phyloP scores from a whole-genome alignment of 1,140 invertebrate species.

The Aphaenogaster rudis region DNA sequence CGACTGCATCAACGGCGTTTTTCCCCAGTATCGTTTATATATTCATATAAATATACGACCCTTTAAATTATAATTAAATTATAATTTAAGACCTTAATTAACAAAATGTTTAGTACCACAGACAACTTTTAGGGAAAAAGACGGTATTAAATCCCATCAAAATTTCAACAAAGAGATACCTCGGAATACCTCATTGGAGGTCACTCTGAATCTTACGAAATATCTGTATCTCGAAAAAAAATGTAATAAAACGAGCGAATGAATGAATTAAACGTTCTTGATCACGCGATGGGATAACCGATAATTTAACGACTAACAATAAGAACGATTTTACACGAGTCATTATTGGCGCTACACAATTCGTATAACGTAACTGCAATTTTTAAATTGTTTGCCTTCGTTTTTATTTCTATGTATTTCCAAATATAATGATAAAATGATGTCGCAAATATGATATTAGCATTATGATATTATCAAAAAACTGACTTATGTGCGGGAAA shows the following conservation, averaged over 20 bases:
- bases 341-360: not conserved
- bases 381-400: not conserved
- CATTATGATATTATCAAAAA: not conserved
- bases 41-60: no score
- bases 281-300: slow-evolving; percentile 4
- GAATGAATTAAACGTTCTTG: not conserved
- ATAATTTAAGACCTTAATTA: slow-evolving; percentile 15
- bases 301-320: slow-evolving; percentile 7
- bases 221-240: not conserved
- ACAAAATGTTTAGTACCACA: not conserved
- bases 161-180: slow-evolving; percentile 6
- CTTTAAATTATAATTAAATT: slow-evolving; percentile 14
- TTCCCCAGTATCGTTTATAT: not conserved
- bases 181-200: not conserved
- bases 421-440: not conserved
- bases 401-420: not conserved
- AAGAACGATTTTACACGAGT: not conserved
- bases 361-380: not conserved
- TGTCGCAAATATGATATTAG: not conserved
- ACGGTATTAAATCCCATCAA: not conserved
- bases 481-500: not conserved
- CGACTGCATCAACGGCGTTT: not conserved
- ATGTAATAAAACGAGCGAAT: not conserved
- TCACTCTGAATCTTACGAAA: slow-evolving; percentile 10
- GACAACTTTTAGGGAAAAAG: not conserved